Conservation (phyloP, 2,888 invertebrate species). For the Tridacna crocea region DNA sequence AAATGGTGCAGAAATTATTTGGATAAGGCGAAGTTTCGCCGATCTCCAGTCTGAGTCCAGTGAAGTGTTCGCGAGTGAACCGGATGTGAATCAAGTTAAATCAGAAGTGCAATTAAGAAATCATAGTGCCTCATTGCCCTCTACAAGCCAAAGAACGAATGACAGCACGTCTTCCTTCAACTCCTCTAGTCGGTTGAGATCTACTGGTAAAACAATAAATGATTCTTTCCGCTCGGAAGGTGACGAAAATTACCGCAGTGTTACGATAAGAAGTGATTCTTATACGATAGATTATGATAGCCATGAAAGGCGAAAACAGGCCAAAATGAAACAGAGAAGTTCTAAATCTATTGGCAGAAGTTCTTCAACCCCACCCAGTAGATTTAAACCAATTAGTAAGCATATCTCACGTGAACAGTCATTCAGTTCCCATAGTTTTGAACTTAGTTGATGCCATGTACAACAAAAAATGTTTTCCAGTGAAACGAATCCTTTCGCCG, state of each 20-base stretch:
- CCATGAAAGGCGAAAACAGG: slow-evolving; percentile 4
- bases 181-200: slow-evolving; percentile 42
- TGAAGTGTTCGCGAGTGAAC: slow-evolving; percentile 24
- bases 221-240: slow-evolving; percentile 45
- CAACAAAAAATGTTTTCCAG: too few relatives aligned
- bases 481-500: too few relatives aligned
- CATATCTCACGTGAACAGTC: slow-evolving; percentile 44
- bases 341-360: slow-evolving; percentile 16
- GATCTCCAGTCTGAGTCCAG: slow-evolving; percentile 22
- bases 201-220: slow-evolving; percentile 55
- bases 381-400: slow-evolving; percentile 56
- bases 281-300: slow-evolving; percentile 20
- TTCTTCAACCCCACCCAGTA: slow-evolving; percentile 26
- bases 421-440: slow-evolving; percentile 28
- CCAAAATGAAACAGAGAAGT: slow-evolving; percentile 9
- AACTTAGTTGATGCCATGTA: slow-evolving; percentile 2
- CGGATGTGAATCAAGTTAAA: slow-evolving; percentile 31
- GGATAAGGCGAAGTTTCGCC: slow-evolving; percentile 44
- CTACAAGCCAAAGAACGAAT: slow-evolving; percentile 30
- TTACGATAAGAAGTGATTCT: slow-evolving; percentile 19
- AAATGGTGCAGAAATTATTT: slow-evolving; percentile 34
- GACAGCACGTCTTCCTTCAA: slow-evolving; percentile 18
- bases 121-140: slow-evolving; percentile 8
- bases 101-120: slow-evolving; percentile 30
- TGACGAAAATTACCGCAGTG: slow-evolving; percentile 17